phyloP scores from a whole-genome alignment of 2,797 vertebrate species.

The Propithecus perrieri region DNA sequence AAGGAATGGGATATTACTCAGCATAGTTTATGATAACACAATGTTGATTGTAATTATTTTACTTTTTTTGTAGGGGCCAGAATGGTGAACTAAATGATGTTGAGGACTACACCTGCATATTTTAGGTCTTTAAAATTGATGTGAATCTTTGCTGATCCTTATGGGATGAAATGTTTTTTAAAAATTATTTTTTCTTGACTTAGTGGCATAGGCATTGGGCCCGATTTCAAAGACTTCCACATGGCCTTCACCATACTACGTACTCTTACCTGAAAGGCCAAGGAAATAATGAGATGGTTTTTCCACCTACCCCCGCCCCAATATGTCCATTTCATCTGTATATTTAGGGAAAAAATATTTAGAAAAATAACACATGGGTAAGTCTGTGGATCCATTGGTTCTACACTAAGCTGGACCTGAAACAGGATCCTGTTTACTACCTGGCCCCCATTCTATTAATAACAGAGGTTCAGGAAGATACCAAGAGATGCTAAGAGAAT shows the following conservation, averaged over 20 bases:
- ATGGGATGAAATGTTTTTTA: not conserved
- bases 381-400: not conserved
- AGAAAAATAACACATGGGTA: not conserved
- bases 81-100: not conserved
- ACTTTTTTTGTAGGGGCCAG: not conserved
- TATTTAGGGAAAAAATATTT: not conserved
- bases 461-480: not conserved
- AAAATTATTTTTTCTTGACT: not conserved
- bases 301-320: too few species aligned
- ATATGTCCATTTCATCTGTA: not conserved
- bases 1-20: not conserved
- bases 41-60: not conserved
- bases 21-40: not conserved
- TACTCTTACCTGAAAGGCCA: not conserved
- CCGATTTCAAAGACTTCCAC: not conserved
- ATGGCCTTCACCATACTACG: not conserved
- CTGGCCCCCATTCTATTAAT: not conserved
- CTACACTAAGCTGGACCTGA: not conserved
- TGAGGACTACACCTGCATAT: not conserved
- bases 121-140: not conserved
- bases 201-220: not conserved
- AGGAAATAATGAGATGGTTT: not conserved
- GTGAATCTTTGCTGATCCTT: not conserved
- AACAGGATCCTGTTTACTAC: not conserved
- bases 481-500: too few species aligned